Evolutionary conservation across 2,113 vertebrate species (phyloP).

Genomic region (Sinocyclocheilus grahami): DNA sequence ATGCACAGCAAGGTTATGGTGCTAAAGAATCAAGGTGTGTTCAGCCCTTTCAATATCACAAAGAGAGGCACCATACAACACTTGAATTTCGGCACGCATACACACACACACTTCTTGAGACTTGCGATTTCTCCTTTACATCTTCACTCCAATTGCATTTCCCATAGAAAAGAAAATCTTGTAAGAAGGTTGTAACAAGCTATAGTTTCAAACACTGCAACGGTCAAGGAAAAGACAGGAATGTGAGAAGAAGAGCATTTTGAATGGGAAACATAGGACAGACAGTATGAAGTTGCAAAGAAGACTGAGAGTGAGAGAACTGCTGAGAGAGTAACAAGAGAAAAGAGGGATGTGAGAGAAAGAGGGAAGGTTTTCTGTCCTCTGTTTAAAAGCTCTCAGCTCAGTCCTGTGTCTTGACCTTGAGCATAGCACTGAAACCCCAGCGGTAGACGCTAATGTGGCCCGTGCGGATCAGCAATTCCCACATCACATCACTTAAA

Average conservation of each 20-base stretch:
- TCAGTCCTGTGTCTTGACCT: conserved; percentile 48
- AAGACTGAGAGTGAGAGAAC: not conserved
- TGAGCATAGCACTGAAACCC: conserved; percentile 31
- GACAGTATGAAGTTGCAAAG: not conserved
- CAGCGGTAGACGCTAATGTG: conserved; percentile 42
- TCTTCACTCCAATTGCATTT: not conserved
- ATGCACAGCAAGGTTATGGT: conserved; percentile 42
- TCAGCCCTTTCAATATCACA: not conserved
- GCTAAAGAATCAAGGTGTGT: conserved; percentile 22
- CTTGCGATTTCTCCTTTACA: not conserved
- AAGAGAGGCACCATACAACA: conserved; percentile 1
- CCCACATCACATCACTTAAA: conserved; percentile 50
- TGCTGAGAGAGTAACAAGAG: not conserved
- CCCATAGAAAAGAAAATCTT: not conserved
- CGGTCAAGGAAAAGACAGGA: not conserved
- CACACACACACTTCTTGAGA: not conserved
- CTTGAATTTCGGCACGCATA: not conserved
- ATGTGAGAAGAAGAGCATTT: not conserved
- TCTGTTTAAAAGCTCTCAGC: conserved; percentile 27
- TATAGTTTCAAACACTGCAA: not conserved
- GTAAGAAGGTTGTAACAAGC: not conserved
- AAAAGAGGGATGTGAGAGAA: not conserved
- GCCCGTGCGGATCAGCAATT: conserved; percentile 49
- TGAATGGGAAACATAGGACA: not conserved
- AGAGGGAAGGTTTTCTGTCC: conserved; percentile 17